Evolutionary conservation across 2,113 vertebrate species (phyloP), one percentile per base, ranked within the genome.

Genomic region (Cyanocitta stelleri): DNA sequence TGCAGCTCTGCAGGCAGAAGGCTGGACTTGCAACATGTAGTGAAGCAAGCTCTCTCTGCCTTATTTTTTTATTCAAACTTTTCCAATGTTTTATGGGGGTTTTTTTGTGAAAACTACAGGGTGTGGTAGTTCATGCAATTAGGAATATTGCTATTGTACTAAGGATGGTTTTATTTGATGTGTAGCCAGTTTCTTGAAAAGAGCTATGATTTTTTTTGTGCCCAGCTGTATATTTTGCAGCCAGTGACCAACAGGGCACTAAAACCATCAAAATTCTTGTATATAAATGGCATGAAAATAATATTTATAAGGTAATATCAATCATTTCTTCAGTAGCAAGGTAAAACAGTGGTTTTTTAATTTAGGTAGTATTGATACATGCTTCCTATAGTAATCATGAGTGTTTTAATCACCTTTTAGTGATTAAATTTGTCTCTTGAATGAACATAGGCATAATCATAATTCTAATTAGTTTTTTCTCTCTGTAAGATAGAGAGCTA

Each of bases 1-100:
- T 12, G 11, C 5, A 17, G 21, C 30, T 32, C 23, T 7, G 2
- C 19, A 32, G 27, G 55, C 46, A 14, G 35, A 44, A 72, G 37
- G 21, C n/a, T 24, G 19, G 5, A 30, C 43, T 62, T 4, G 1
- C 0, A 2, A 44, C 37, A 4, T 9, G 16, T 12, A 35, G 49
- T 69, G 48, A 78, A n/a, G 21, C 10, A 90, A 72, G 10, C n/a
- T 44, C 56, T 59, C 24, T 41, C 22, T 52, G 46, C 39, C 21
- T 82, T 55, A 7, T 3, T 74, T 68, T 72, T 63, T 13, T 12
- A 7, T 59, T 82, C 37, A 51, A 5, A 44, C 6, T 68, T 87
- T 11, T 7, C 37, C 56, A 41, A 37, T 3, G 1, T 89, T 83
- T 73, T 21, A 7, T 8, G 10, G 33, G 4, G 46, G 6, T 4